Base-by-base conservation (phyloP, 2,797 vertebrate species). In the Rachycentron canadum region DNA sequence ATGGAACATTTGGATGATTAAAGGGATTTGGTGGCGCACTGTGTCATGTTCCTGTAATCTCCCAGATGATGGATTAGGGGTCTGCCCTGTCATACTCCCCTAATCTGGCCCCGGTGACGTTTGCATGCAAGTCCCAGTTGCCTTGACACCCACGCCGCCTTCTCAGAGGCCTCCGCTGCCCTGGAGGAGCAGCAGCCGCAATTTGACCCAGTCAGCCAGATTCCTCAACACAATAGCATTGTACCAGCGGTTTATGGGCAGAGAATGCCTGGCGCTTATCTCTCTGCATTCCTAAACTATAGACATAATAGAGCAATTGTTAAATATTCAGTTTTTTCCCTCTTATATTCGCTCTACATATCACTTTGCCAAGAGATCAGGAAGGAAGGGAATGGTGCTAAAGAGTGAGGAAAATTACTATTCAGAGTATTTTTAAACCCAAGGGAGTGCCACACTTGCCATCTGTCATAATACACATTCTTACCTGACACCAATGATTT, bases 41-140 rank as follows among this genome's bases (percentile, higher is more conserved):
- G 88, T 91, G 92, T 92, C 92, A 93, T 93, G 91, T 93, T 91
- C 72, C 88, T 70, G 76, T 93, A 92, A 90, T 92, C 93, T 92
- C 85, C 83, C 88, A 91, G 89, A 94, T 92, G 91, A 93, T 89
- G 92, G 90, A 94, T 95, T 92, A 90, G 75, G 84, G 76, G 85
- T 91, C 74, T 80, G 73, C 84, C 78, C 77, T 87, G 87, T 91
- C 83, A 86, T 83, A 86, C 68, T 81, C 64, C 70, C 78, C 77
- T 93, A 92, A 93, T 91, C 91, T 92, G 81, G 83, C 77, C 73
- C 58, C 3, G 7, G 52, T 88, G 89, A 88, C 53, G 79, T 86
- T 77, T 78, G 67, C 3, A 4, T 60, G 40, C 26, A 65, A 76
- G 67, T 75, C 73, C 64, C 64, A 58, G 73, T 73, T 77, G 77